These are phyloP conservation scores for Galleria mellonella DNA, from an alignment of 1,140 invertebrate genomes.

Conservation along the genomic window DNA sequence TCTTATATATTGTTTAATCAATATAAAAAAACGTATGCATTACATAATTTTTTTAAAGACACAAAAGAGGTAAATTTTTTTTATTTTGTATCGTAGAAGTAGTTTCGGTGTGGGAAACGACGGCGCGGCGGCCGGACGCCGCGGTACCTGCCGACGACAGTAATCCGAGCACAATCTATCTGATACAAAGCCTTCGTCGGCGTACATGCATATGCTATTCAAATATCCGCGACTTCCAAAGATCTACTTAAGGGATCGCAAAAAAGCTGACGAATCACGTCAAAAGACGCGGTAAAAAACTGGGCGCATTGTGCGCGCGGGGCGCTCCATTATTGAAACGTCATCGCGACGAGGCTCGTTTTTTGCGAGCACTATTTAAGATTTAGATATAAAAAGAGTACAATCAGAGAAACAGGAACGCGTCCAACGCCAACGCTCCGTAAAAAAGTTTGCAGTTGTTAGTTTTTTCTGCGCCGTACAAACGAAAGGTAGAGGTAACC, in stretches of 20 bases:
- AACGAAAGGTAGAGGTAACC: background rate
- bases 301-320: conserved; percentile 17
- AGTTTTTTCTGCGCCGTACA: conserved; percentile 23
- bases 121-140: too few relatives aligned
- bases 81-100: too few relatives aligned
- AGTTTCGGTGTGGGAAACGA: too few relatives aligned
- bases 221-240: background rate
- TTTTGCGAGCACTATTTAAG: conserved; percentile 18
- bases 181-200: background rate
- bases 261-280: conserved; percentile 18
- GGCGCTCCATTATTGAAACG: conserved; percentile 40
- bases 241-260: conserved; percentile 1
- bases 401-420: conserved; percentile 16
- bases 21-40: too few relatives aligned
- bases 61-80: too few relatives aligned
- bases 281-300: conserved; percentile 8
- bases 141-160: background rate
- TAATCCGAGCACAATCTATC: background rate
- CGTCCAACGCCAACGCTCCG: background rate
- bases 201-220: background rate
- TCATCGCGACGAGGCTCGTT: conserved; percentile 27
- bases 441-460: conserved; percentile 36
- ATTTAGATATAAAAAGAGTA: conserved; percentile 22
- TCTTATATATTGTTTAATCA: too few relatives aligned
- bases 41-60: too few relatives aligned